A percentile compares a stretch with the other conserved stretches of the same genome.
Conservation (phyloP, 2,113 vertebrate species). For the Peromyscus californicus region DNA sequence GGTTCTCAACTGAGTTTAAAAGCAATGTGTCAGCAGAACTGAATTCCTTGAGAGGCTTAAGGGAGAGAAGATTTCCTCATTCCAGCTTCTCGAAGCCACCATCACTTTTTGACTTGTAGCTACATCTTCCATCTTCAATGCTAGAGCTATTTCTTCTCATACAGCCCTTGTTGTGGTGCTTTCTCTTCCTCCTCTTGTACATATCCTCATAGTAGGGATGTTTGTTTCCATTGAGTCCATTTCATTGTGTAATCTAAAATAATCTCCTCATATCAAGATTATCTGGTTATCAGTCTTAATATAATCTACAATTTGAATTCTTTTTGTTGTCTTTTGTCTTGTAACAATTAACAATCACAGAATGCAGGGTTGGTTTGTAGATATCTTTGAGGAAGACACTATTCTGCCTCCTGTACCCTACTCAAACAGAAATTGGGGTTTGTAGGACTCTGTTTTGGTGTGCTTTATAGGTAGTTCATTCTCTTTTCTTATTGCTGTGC, state of each 20-base stretch:
- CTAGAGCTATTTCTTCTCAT: background rate
- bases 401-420: background rate
- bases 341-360: background rate
- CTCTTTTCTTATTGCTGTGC: background rate
- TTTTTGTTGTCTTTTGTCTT: background rate
- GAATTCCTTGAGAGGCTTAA: background rate
- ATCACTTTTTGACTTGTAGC: background rate
- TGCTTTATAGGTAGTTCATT: background rate
- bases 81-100: background rate
- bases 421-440: conserved; percentile 5
- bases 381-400: background rate
- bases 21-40: background rate
- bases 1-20: background rate
- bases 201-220: background rate
- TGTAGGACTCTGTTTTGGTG: background rate
- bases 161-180: background rate
- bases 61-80: background rate
- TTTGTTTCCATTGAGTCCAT: background rate
- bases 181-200: background rate
- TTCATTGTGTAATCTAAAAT: background rate
- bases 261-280: background rate
- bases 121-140: background rate
- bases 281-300: conserved; percentile 6
- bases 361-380: background rate
- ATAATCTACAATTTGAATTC: conserved; percentile 8